These are phyloP conservation scores for Ariopsis seemanni DNA, from an alignment of 2,113 vertebrate species.

Conservation along the genomic window DNA sequence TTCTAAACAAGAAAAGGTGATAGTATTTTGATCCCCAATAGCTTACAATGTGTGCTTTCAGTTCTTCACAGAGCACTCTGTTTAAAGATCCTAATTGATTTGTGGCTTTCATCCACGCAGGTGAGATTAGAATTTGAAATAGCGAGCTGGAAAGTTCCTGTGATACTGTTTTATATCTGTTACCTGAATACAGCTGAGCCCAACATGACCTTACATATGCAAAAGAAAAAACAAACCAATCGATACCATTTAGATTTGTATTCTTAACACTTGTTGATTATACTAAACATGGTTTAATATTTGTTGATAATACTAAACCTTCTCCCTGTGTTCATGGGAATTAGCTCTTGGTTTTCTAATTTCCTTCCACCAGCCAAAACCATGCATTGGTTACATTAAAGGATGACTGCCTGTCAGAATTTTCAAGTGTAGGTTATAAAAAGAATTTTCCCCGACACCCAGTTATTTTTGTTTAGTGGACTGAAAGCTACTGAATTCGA, in stretches of 20 bases:
- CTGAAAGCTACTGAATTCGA: too few relatives aligned
- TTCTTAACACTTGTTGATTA: background rate
- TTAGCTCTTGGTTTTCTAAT: background rate
- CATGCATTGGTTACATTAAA: background rate
- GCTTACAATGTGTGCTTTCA: background rate
- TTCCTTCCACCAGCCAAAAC: background rate
- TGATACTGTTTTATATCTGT: background rate
- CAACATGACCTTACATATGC: background rate
- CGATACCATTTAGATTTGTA: background rate
- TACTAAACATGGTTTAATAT: background rate
- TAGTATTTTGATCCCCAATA: background rate
- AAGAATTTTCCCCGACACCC: too few relatives aligned
- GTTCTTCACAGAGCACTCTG: background rate
- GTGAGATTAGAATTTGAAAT: background rate
- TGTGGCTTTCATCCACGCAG: background rate
- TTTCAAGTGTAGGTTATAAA: too few relatives aligned
- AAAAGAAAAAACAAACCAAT: background rate
- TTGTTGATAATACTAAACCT: background rate
- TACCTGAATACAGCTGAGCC: background rate
- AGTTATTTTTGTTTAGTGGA: too few relatives aligned
- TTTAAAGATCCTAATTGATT: background rate
- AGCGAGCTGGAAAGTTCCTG: background rate
- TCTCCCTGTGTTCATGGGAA: too few relatives aligned
- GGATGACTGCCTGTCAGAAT: too few relatives aligned
- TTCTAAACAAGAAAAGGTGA: background rate